Conservation (phyloP, 2,888 invertebrate species). For the Ophion ellenae region DNA sequence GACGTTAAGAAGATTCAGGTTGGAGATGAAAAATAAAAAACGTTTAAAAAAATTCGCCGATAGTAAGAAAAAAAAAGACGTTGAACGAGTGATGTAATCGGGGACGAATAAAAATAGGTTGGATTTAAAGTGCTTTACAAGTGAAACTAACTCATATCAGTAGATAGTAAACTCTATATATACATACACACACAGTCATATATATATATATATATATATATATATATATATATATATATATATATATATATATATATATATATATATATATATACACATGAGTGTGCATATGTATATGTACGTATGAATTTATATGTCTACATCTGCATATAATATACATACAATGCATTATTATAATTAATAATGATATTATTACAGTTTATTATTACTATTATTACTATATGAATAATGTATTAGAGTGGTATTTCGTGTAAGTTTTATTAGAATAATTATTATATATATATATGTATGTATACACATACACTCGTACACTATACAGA, state of each 20-base stretch:
- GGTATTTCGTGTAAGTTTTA: constrained; percentile 70
- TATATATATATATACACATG: constrained; percentile 42
- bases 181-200: constrained; percentile 31
- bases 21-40: constrained; percentile 2
- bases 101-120: constrained; percentile 74
- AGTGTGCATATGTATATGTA: constrained; percentile 67
- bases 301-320: constrained; percentile 61
- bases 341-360: constrained; percentile 49
- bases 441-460: constrained; percentile 52
- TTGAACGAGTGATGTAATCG: constrained; percentile 31
- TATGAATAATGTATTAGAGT: constrained; percentile 68
- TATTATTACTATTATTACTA: constrained; percentile 54
- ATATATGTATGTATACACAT: constrained; percentile 58
- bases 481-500: constrained; percentile 42
- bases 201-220: constrained; percentile 54
- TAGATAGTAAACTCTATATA: constrained; percentile 79
- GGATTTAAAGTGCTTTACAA: constrained; percentile 83
- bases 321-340: constrained; percentile 49
- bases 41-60: constrained; percentile 45
- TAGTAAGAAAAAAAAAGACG: constrained; percentile 16
- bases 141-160: constrained; percentile 82
- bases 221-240: constrained; percentile 50
- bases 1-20: constrained; percentile 10
- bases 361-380: constrained; percentile 32
- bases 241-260: constrained; percentile 50